Base-by-base conservation (phyloP, 2,888 invertebrate species). In the Pterostichus madidus region DNA sequence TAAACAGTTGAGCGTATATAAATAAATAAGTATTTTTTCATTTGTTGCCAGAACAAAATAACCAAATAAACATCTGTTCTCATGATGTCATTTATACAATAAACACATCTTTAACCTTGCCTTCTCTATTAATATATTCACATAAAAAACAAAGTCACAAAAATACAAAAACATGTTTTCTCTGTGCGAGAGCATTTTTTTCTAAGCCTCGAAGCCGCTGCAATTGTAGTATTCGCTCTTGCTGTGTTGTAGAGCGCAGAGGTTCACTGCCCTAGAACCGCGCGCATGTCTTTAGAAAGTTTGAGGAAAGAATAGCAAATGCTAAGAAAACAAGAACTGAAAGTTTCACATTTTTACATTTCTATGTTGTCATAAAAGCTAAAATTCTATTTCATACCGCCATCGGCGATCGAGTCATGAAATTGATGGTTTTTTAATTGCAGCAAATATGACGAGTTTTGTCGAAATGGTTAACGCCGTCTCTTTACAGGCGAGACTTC, bases 91-190 rank as follows among this genome's bases (percentile, higher is more conserved):
- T 39, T 68, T 68, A 24, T 31, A 68, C 64, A 68, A 68, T 68
- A 68, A 68, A 68, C 64, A 68, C 64, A 39, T 68, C 64, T 68
- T 64, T 68, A 68, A 68, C 64, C 64, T 68, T 68, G 64, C 64
- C 35, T 32, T 68, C 64, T 68, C 64, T 68, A 68, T 68, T 68
- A 68, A 68, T 68, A 68, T 39, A 68, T 68, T 39, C 39, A 5
- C 64, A 68, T 68, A 68, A 68, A 64, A 68, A 68, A 68, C 39
- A 39, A 68, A 68, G 35, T 15, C 35, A 15, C 64, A 68, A 68
- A 68, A 68, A 59, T 59, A 31, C 32, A 32, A 24, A 35, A 68
- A 68, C 64, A 68, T 68, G 64, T 68, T 68, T 68, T 35, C 64
- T 68, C 35, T 39, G 39, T 35, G 39, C 32, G 64, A 68, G 64